Evolutionary conservation across 2,888 invertebrate genomes (phyloP), one percentile per base, ranked within the genome.

Genomic region (Chouioia cunea): DNA sequence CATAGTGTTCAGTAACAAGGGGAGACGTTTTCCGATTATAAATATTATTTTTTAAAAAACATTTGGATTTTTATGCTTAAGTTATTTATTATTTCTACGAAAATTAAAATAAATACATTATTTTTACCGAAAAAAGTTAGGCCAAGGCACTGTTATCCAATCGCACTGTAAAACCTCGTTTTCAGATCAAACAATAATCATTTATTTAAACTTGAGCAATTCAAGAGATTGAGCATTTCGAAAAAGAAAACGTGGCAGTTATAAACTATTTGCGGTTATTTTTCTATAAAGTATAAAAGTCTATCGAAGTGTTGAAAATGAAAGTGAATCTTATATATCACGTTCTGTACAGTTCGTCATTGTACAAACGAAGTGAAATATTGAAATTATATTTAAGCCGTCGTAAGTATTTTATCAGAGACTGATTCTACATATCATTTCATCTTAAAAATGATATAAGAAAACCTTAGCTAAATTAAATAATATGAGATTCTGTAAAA

Each of bases 351-450:
- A 67, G 53, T 67, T 47, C 36, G 54, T 36, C 46, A n/a, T 67
- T 67, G 66, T 67, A 67, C 52, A 67, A 67, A 60, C 56, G 23
- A 47, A 53, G 44, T 46, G 18, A 66, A 58, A 43, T 52, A 58
- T 65, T 65, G 22, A 59, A 59, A 52, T 56, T 53, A 53, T 59
- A 66, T 15, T 23, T 59, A 52, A 66, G 36, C 66, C 47, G n/a
- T 47, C 20, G 54, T 36, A 36, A 60, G 76, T 62, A 68, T 58
- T 74, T 65, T 75, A 72, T 67, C 70, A 64, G 80, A 80, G 78
- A 80, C 78, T 80, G 79, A 81, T 75, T 76, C 68, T 70, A 71
- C 77, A 79, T 79, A 79, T 79, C 77, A 70, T 77, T 76, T 58
- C 74, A 73, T 76, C 71, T 64, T 75, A 66, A 69, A 59, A 73